Evolutionary conservation across 1,140 invertebrate species (phyloP).

Genomic region (Dysdera silvatica): DNA sequence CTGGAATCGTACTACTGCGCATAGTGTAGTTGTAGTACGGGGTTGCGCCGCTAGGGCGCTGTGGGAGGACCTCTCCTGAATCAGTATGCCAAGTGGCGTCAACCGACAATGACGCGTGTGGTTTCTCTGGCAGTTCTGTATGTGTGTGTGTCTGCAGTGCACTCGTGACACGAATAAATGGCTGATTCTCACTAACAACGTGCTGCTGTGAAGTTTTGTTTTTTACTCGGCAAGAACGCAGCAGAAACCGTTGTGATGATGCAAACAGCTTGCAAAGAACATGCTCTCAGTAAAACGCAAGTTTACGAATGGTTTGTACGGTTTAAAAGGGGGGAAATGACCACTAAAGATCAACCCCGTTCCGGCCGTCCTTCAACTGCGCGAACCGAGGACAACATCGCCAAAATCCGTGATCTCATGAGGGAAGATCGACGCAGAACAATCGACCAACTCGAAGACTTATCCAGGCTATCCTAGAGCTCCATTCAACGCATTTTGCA

Average conservation of each 20-base stretch:
- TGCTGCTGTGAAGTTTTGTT: conserved; percentile 6
- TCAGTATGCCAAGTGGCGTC: too few species aligned
- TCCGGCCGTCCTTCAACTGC: conserved; percentile 1
- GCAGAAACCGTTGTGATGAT: conserved; percentile 1
- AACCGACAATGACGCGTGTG: neutral
- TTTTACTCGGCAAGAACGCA: neutral
- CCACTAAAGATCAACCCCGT: neutral
- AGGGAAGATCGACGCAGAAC: conserved; percentile 2
- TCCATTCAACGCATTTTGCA: neutral
- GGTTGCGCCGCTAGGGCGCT: neutral
- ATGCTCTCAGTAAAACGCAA: neutral
- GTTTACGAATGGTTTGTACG: neutral
- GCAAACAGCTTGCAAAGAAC: conserved; percentile 6
- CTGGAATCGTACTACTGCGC: neutral
- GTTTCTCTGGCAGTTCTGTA: too few species aligned
- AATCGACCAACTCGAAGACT: neutral
- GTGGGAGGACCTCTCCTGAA: neutral
- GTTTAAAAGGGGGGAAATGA: neutral
- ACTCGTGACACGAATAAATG: too few species aligned
- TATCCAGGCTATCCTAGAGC: neutral
- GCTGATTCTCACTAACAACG: too few species aligned
- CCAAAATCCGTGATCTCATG: neutral
- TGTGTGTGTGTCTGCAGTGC: too few species aligned
- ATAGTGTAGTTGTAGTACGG: neutral
- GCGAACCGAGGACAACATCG: neutral